A percentile compares a stretch with the other conserved stretches of the same genome.
phyloP scores from a whole-genome alignment of 2,797 vertebrate genomes.

The Acipenser oxyrinchus region DNA sequence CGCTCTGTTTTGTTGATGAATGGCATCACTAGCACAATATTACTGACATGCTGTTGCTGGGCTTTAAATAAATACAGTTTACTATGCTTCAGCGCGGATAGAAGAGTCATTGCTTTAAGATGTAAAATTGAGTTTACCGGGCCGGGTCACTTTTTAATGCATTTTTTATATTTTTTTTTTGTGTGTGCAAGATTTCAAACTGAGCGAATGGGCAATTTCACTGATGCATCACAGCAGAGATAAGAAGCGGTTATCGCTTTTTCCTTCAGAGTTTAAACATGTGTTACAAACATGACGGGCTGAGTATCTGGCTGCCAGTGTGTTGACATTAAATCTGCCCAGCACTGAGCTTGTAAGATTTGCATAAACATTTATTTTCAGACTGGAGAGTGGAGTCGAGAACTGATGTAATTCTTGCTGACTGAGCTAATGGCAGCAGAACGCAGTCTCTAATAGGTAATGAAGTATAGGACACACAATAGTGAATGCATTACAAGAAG shows the following conservation, averaged over 20 bases:
- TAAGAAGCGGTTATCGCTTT: no score
- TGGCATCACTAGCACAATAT: constrained; percentile 45
- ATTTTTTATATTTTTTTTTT: no score
- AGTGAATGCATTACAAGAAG: background rate
- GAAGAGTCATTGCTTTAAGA: constrained; percentile 9
- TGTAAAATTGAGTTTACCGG: constrained; percentile 38
- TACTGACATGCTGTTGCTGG: constrained; percentile 30
- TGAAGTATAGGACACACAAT: background rate
- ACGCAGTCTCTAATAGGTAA: background rate
- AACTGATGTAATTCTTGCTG: background rate
- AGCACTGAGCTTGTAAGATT: background rate
- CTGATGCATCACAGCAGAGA: no score
- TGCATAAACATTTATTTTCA: constrained; percentile 5
- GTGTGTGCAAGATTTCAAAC: no score
- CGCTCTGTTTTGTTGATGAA: constrained; percentile 44
- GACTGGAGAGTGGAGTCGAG: background rate
- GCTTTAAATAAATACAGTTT: constrained; percentile 55
- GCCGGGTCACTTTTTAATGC: constrained; percentile 11
- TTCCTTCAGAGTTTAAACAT: background rate
- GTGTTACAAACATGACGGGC: background rate
- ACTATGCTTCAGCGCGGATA: constrained; percentile 34
- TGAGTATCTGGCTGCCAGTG: background rate
- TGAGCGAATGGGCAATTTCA: no score
- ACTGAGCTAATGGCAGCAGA: background rate
- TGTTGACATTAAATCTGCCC: background rate